A percentile compares a stretch with the other conserved stretches of the same genome.
phyloP scores from a whole-genome alignment of 2,113 vertebrate genomes.

The Mirza zaza region DNA sequence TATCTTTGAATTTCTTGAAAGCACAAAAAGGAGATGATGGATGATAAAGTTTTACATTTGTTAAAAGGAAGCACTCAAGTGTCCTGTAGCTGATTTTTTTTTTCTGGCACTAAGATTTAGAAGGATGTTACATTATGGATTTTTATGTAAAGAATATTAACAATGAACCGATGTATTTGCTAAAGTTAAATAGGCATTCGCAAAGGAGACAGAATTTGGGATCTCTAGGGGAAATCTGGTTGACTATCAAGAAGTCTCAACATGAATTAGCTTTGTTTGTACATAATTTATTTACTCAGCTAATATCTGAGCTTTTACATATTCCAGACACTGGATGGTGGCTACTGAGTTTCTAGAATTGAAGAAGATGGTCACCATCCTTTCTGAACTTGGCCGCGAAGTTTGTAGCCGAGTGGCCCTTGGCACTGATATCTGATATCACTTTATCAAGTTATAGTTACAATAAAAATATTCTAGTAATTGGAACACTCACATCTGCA shows the following conservation, averaged over 20 bases:
- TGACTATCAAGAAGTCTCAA: background rate
- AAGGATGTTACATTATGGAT: slow-evolving; percentile 15
- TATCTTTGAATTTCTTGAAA: slow-evolving; percentile 22
- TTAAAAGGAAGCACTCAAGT: background rate
- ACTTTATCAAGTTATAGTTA: background rate
- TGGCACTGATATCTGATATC: background rate
- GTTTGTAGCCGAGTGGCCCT: background rate
- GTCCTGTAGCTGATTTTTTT: background rate
- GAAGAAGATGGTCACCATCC: background rate
- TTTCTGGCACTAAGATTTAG: slow-evolving; percentile 8
- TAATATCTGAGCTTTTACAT: background rate
- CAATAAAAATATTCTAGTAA: background rate
- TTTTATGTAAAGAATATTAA: background rate
- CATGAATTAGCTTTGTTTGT: background rate
- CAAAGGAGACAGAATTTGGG: background rate
- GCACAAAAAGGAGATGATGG: background rate
- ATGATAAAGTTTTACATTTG: background rate
- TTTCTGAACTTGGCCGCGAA: background rate
- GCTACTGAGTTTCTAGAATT: background rate
- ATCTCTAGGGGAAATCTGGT: background rate
- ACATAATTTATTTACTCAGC: background rate
- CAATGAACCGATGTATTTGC: background rate
- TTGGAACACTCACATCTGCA: background rate
- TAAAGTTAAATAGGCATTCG: background rate
- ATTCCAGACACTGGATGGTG: background rate